Percentiles rank a stretch among this genome's conserved stretches.
phyloP scores from a whole-genome alignment of 2,113 vertebrate genomes.

The Oophaga pumilio region DNA sequence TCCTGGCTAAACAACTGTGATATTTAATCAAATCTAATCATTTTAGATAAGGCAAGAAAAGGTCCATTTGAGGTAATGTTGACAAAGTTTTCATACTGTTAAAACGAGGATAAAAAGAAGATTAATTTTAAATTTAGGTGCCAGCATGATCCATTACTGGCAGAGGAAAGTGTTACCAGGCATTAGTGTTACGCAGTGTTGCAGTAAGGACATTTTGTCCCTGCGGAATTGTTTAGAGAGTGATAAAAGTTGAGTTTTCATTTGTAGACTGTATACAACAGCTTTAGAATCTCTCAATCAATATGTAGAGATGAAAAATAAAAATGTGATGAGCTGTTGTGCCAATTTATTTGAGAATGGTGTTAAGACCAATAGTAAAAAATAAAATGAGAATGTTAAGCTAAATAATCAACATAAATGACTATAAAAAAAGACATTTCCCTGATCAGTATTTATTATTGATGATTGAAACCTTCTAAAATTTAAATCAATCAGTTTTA shows the following conservation, averaged over 20 bases:
- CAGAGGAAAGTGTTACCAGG: slow-evolving; percentile 52
- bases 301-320: slow-evolving; percentile 35
- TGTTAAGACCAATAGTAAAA: background rate
- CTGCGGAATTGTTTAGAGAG: slow-evolving; percentile 52
- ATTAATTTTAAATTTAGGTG: slow-evolving; percentile 56
- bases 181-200: slow-evolving; percentile 53
- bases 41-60: slow-evolving; percentile 22
- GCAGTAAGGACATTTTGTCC: slow-evolving; percentile 57
- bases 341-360: background rate
- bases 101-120: slow-evolving; percentile 55
- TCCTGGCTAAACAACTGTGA: slow-evolving; percentile 30
- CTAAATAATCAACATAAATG: background rate
- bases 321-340: background rate
- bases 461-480: too few species aligned
- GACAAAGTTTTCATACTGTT: slow-evolving; percentile 43
- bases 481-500: too few species aligned
- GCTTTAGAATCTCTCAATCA: slow-evolving; percentile 48
- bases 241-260: slow-evolving; percentile 36
- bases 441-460: too few species aligned
- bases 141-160: slow-evolving; percentile 57
- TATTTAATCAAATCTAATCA: slow-evolving; percentile 32
- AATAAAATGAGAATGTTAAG: background rate
- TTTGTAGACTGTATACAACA: slow-evolving; percentile 46
- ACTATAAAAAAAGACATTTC: background rate
- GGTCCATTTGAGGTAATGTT: slow-evolving; percentile 32